Percentiles rank a stretch among this genome's conserved stretches.
These are phyloP conservation scores for Enteromius treurensis DNA, from an alignment of 2,797 vertebrate genomes.

Conservation along the genomic window DNA sequence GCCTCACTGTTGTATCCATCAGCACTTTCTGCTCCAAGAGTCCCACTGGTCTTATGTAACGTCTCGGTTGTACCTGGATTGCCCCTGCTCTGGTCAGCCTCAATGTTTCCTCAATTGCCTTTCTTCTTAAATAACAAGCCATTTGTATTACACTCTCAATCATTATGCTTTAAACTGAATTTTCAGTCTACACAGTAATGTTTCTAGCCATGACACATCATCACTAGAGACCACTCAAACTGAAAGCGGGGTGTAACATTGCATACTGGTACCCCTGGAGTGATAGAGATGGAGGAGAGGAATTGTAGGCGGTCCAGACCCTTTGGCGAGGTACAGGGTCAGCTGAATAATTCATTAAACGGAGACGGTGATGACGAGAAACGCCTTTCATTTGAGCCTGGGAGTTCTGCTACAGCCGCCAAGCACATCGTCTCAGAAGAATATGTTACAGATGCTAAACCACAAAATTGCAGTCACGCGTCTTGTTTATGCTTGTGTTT, in stretches of 20 bases:
- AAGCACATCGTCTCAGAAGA: neutral
- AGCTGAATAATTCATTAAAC: conserved; percentile 66
- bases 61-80: conserved; percentile 22
- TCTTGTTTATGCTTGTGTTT: neutral
- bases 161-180: neutral
- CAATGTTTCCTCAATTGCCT: conserved; percentile 9
- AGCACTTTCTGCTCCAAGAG: conserved; percentile 46
- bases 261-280: conserved; percentile 4
- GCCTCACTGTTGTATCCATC: conserved; percentile 46
- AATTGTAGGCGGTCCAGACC: conserved; percentile 28
- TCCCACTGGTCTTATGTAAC: conserved; percentile 39
- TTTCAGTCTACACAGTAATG: neutral
- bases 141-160: neutral
- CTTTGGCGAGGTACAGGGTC: conserved; percentile 38
- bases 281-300: neutral
- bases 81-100: conserved; percentile 20
- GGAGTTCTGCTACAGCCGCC: conserved; percentile 25
- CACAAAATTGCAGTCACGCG: neutral
- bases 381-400: conserved; percentile 45
- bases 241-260: conserved; percentile 10
- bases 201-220: conserved; percentile 21
- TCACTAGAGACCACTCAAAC: neutral
- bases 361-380: conserved; percentile 58
- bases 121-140: conserved; percentile 48
- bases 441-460: conserved; percentile 2